Evolutionary conservation across 1,140 invertebrate species (phyloP), one percentile per base, ranked within the genome.

Genomic region (Alviniconcha marisindica): DNA sequence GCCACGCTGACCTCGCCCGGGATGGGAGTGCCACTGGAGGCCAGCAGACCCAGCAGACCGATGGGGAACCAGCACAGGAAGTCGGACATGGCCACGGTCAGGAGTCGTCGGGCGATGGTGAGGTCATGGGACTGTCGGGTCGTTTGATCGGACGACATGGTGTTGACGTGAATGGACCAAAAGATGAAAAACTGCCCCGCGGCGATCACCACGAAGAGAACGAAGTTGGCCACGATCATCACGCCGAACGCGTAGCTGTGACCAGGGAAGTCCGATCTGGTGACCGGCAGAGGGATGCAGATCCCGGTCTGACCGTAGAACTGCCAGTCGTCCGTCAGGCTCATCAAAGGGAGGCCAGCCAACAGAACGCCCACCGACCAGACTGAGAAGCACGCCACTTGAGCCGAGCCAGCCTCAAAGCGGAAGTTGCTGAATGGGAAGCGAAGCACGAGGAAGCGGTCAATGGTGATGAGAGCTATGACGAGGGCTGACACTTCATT

Each of bases 371-470:
- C 81, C 2, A 86, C 38, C 15, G 78, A 21, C 84, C 84, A 85
- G 40, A 56, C 80, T 1, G 66, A 5, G n/a, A 38, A 12, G 77
- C 73, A 85, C 0, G 73, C 54, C 4, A 71, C 14, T 18, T 56
- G 33, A 2, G 79, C 73, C 12, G 84, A 85, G 18, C 60, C 83
- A 1, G 87, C 66, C 12, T 66, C 78, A 14, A 83, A 71, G 5
- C 83, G 54, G 7, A 66, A 14, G 12, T 56, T 5, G 33, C 87
- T 83, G 66, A 90, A 88, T 31, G 90, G 89, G 80, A 85, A 90
- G 10, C 86, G 85, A 12, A 91, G 81, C 2, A 77, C 79, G 0
- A 90, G 44, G 71, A 87, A 85, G 36, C 90, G 42, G 54, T 91
- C 90, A 2, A 88, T 31, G 24, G 90, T 88, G n/a, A 85, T 82